Percentiles rank a stretch among this genome's conserved stretches.
Conservation (phyloP, 2,888 invertebrate genomes). For the Antitype chi region DNA sequence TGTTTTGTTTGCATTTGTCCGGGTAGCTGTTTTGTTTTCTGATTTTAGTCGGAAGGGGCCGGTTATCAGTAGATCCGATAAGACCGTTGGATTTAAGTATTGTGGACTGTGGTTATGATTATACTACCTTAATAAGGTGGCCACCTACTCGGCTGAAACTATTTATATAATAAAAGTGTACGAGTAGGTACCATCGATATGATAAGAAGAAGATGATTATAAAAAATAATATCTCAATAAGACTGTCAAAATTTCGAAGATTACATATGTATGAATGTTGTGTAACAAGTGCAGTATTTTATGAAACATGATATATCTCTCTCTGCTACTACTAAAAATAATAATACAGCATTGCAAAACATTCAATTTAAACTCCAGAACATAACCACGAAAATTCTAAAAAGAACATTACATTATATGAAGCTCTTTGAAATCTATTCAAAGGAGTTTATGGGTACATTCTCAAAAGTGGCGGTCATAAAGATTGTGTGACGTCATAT, state of each 20-base stretch:
- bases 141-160: too few relatives aligned
- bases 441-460: conserved; percentile 58
- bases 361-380: conserved; percentile 10
- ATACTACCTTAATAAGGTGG: not conserved
- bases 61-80: not conserved
- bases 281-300: not conserved
- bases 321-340: not conserved
- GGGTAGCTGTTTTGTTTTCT: conserved; percentile 7
- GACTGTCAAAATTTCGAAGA: not conserved
- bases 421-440: conserved; percentile 59
- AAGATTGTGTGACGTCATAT: conserved; percentile 66
- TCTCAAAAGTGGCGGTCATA: conserved; percentile 61
- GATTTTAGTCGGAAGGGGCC: not conserved
- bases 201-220: too few relatives aligned
- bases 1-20: conserved; percentile 11
- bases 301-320: not conserved
- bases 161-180: too few relatives aligned
- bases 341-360: conserved; percentile 6
- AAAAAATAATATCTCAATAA: not conserved
- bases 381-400: conserved; percentile 35
- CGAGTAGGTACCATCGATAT: too few relatives aligned
- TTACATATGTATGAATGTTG: too few relatives aligned
- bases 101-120: not conserved
- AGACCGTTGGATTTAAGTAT: not conserved
- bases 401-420: conserved; percentile 43